Evolutionary conservation across 1,140 invertebrate species (phyloP).

Genomic region (Octopus sinensis): DNA sequence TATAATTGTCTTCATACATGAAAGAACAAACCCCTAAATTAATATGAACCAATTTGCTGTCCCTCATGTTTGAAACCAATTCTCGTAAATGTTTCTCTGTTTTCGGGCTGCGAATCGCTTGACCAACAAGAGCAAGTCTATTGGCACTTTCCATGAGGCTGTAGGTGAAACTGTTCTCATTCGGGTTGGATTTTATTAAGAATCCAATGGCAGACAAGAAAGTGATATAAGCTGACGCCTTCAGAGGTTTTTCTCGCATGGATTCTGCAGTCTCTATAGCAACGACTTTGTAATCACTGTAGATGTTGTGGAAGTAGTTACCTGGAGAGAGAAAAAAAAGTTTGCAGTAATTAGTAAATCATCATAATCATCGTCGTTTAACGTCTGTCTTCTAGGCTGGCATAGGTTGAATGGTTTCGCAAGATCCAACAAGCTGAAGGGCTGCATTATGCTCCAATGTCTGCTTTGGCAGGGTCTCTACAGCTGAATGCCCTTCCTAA

Average conservation of each 20-base stretch:
- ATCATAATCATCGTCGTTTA: background rate
- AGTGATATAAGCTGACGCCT: conserved; percentile 44
- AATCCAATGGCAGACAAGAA: conserved; percentile 31
- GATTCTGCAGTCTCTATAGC: conserved; percentile 51
- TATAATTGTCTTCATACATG: conserved; percentile 72
- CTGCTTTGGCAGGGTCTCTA: background rate
- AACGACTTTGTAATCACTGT: conserved; percentile 56
- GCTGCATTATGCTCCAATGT: background rate
- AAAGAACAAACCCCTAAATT: conserved; percentile 72
- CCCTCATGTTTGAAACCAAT: conserved; percentile 67
- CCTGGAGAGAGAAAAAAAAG: conserved; percentile 35
- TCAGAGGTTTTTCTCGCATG: conserved; percentile 48
- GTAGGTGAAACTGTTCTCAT: conserved; percentile 65
- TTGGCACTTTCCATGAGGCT: conserved; percentile 63
- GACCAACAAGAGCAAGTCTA: conserved; percentile 67
- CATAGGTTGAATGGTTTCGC: too few species aligned
- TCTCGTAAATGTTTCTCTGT: conserved; percentile 66
- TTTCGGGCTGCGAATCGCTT: conserved; percentile 66
- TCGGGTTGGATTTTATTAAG: conserved; percentile 64
- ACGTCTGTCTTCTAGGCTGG: background rate
- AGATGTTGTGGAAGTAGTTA: conserved; percentile 46
- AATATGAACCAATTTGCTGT: conserved; percentile 65
- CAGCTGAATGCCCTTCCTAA: background rate
- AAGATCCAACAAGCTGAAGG: background rate
- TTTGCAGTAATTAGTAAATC: background rate